Evolutionary conservation across 2,888 invertebrate genomes (phyloP), one percentile per base, ranked within the genome.

Genomic region (Campoletis raptor): DNA sequence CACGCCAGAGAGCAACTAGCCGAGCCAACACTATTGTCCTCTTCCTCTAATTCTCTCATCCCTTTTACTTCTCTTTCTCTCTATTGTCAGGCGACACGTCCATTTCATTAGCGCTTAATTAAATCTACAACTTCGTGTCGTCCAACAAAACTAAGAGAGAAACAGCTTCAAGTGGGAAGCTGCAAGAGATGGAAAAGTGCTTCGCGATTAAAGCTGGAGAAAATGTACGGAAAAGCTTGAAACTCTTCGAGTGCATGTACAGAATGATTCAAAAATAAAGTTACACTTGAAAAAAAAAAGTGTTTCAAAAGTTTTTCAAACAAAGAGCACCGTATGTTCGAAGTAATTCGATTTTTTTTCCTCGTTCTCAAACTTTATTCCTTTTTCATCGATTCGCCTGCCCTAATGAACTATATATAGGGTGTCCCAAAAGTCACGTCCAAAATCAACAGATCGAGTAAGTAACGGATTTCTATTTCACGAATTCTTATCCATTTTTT

Each of bases 81-180:
- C 48, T 81, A 78, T 86, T 84, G 83, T 84, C 85, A 87, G 86
- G 87, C 88, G 89, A 89, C 90, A 85, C 90, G 89, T 92, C 90
- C 91, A 91, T 92, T 92, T 91, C 91, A 92, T 92, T 91, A 92
- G 90, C 89, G 89, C 90, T 92, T 92, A 92, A 92, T 92, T 92
- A 91, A 92, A 92, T 92, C 90, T 90, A 85, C 87, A 87, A 85
- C 85, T 89, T 83, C 89, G 88, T 84, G 64, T 48, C 85, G 84
- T 85, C 83, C 81, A 83, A 82, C 70, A 86, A 88, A 86, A 88
- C 81, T 85, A 85, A 87, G 88, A 78, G 87, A 61, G 45, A 45
- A 57, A 42, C 42, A 21, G 85, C 87, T 85, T 87, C 85, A 85
- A 88, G 85, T 87, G 87, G 74, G 76, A 45, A 66, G 82, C 72